Evolutionary conservation across 1,140 invertebrate species (phyloP).

Genomic region (Amyelois transitella): DNA sequence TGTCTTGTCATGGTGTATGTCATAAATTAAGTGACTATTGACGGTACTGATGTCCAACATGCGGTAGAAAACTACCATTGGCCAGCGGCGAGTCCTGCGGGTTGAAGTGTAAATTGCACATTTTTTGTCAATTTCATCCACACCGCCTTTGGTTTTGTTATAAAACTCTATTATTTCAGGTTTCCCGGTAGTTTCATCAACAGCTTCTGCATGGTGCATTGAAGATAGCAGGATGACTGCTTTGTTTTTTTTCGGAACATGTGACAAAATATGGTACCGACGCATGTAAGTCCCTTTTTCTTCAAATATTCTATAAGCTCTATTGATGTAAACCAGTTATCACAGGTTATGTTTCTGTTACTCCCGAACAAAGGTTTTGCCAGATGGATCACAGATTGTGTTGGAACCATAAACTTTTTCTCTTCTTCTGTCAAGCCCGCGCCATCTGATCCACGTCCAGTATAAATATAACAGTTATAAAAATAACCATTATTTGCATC

Average conservation of each 20-base stretch:
- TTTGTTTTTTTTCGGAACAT: conserved; percentile 29
- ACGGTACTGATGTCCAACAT: too few species aligned
- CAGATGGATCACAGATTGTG: conserved; percentile 18
- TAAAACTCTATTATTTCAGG: conserved; percentile 49
- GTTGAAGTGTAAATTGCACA: too few species aligned
- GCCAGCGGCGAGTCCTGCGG: too few species aligned
- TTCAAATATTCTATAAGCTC: conserved; percentile 33
- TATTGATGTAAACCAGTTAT: conserved; percentile 37
- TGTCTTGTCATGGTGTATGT: too few species aligned
- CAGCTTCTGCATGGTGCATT: conserved; percentile 16
- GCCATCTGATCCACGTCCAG: too few species aligned
- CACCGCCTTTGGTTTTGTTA: conserved; percentile 53
- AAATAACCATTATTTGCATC: not conserved
- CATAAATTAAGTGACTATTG: too few species aligned
- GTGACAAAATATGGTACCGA: conserved; percentile 36
- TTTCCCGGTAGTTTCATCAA: conserved; percentile 25
- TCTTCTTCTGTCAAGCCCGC: conserved; percentile 40
- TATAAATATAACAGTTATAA: conserved; percentile 30
- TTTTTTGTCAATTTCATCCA: conserved; percentile 53
- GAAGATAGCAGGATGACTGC: conserved; percentile 21
- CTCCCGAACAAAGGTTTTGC: conserved; percentile 15
- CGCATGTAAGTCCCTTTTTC: conserved; percentile 30
- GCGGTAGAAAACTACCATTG: too few species aligned
- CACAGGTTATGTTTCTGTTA: conserved; percentile 34
- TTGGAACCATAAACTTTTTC: conserved; percentile 36